Percentiles rank a stretch among this genome's conserved stretches.
Conservation (phyloP, 2,888 invertebrate genomes). For the Machimus atricapillus region DNA sequence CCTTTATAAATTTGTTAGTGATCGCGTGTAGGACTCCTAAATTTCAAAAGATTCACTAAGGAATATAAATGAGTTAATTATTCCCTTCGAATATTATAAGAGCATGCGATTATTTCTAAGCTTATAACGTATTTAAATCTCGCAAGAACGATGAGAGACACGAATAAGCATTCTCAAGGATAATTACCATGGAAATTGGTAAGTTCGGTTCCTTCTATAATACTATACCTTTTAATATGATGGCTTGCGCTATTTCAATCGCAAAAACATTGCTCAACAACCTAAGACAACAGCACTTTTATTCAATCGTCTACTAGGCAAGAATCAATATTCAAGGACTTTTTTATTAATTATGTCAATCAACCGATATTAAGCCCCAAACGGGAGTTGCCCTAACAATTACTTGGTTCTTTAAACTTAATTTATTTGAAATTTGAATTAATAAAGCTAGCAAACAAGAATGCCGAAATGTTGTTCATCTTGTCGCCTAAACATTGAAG, state of each 20-base stretch:
- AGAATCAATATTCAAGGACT: background rate
- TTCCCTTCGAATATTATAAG: background rate
- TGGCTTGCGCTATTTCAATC: background rate
- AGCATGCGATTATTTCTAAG: background rate
- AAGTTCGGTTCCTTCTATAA: background rate
- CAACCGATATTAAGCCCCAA: background rate
- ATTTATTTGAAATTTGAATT: background rate
- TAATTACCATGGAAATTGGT: background rate
- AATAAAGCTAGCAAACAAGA: background rate
- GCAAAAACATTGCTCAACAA: background rate
- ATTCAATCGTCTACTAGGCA: background rate
- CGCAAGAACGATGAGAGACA: background rate
- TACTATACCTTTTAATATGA: background rate
- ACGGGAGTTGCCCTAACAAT: too few species aligned
- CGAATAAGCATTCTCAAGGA: background rate
- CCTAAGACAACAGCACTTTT: background rate
- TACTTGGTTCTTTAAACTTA: too few species aligned
- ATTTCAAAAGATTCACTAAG: too few species aligned
- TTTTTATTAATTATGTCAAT: background rate
- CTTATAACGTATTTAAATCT: background rate
- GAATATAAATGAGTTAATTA: too few species aligned
- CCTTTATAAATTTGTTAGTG: too few species aligned
- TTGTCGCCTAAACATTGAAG: background rate
- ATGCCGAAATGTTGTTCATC: background rate
- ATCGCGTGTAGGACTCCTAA: too few species aligned